Conservation (phyloP, 64 coral and sea anemone genomes). For the Dendrophyllia cribrosa region DNA sequence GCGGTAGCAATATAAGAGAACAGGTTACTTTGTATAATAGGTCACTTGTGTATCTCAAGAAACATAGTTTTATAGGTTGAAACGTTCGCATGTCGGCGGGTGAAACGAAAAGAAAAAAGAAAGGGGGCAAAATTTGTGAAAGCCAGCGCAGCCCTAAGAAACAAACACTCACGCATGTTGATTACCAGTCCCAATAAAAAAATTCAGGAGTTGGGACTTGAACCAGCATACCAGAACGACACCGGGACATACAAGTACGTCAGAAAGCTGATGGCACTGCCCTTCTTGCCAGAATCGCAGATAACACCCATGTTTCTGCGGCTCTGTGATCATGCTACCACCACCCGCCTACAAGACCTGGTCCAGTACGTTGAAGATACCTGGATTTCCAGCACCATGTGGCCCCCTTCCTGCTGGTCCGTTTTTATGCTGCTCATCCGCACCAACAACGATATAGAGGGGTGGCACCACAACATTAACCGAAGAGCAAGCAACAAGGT, state of each 20-base stretch:
- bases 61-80: no score
- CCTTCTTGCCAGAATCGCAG: not conserved
- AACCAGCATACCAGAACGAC: slow-evolving; percentile 2
- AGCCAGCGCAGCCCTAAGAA: no score
- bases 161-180: no score
- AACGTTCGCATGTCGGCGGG: no score
- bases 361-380: slow-evolving; percentile 12
- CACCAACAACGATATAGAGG: slow-evolving; percentile 56
- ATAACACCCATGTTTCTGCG: slow-evolving; percentile 7
- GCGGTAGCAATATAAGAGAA: no score
- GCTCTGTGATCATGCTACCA: not conserved
- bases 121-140: no score
- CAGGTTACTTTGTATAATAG: no score
- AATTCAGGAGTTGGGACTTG: slow-evolving; percentile 40
- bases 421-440: not conserved
- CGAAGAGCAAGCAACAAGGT: slow-evolving; percentile 1
- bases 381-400: slow-evolving; percentile 19
- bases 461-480: slow-evolving; percentile 64
- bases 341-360: not conserved
- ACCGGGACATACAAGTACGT: slow-evolving; percentile 7
- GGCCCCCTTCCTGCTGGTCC: slow-evolving; percentile 42
- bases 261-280: slow-evolving; percentile 33
- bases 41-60: no score
- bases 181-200: no score
- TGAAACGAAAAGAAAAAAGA: no score